Percentiles rank a stretch among this genome's conserved stretches.
These are phyloP conservation scores for Sorex fumeus DNA, from an alignment of 2,113 vertebrate species.

Conservation along the genomic window DNA sequence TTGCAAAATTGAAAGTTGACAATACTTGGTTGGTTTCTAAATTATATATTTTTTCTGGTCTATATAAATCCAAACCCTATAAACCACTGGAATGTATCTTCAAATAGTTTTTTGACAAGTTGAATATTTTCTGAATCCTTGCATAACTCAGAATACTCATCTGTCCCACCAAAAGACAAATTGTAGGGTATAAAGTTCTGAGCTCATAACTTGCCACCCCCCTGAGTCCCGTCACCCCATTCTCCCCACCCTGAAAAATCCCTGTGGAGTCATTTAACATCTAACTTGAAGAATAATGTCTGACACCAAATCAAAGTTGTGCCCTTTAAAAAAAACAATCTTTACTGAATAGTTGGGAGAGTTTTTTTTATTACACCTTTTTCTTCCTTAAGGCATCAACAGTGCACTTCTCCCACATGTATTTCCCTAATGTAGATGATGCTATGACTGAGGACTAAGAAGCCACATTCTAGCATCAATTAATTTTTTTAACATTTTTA, in stretches of 20 bases:
- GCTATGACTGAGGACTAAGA: neutral
- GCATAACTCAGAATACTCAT: constrained; percentile 68
- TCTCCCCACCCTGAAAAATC: neutral
- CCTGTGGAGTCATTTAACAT: constrained; percentile 56
- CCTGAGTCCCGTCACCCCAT: too few species aligned
- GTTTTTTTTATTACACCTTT: neutral
- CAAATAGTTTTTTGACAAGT: constrained; percentile 77
- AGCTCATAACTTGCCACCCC: constrained; percentile 15
- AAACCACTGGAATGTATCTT: constrained; percentile 78
- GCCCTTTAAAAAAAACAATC: constrained; percentile 51
- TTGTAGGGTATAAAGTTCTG: constrained; percentile 66
- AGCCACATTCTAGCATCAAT: neutral
- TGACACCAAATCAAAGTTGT: constrained; percentile 44
- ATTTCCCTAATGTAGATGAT: neutral
- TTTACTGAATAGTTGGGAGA: constrained; percentile 32
- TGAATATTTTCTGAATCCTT: constrained; percentile 63
- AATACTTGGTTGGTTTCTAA: constrained; percentile 63
- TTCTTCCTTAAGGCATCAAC: neutral
- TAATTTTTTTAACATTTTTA: too few species aligned
- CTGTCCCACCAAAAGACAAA: constrained; percentile 68
- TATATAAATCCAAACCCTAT: constrained; percentile 69
- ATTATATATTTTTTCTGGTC: constrained; percentile 74
- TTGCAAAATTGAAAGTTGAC: constrained; percentile 68
- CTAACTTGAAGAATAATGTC: constrained; percentile 69
- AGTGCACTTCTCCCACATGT: neutral